Evolutionary conservation across 2,888 invertebrate species (phyloP).

Genomic region (Carabus problematicus): DNA sequence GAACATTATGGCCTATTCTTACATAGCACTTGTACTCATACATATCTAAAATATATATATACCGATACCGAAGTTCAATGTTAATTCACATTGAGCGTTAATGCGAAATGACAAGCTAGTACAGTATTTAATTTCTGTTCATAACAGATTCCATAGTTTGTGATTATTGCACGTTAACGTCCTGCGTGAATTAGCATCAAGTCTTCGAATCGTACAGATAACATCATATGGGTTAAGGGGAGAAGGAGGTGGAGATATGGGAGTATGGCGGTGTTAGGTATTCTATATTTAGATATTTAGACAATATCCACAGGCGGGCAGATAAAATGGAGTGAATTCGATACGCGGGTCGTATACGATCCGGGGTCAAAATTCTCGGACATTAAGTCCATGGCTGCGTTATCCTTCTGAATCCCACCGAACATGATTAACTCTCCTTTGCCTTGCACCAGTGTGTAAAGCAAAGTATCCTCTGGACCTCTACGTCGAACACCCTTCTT

Average conservation of each 20-base stretch:
- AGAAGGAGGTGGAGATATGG: neutral
- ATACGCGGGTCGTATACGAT: constrained; percentile 71
- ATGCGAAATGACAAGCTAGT: no score
- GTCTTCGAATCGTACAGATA: neutral
- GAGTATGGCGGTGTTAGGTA: neutral
- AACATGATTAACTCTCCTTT: constrained; percentile 94
- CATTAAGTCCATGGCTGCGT: constrained; percentile 63
- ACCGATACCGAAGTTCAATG: no score
- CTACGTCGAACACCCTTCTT: constrained; percentile 63
- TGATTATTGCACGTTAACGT: neutral
- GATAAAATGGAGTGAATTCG: constrained; percentile 79
- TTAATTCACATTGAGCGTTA: no score
- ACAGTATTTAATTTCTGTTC: neutral
- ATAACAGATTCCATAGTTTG: neutral
- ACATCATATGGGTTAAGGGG: neutral
- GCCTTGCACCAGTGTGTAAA: constrained; percentile 88
- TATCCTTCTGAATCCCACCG: constrained; percentile 91
- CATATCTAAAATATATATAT: no score
- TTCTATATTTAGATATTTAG: constrained; percentile 54
- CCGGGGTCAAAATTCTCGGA: constrained; percentile 56
- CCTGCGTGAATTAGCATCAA: neutral
- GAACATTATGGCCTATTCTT: no score
- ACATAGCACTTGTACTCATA: no score
- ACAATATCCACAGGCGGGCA: constrained; percentile 75
- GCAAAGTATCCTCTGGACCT: constrained; percentile 87